Conservation (phyloP, 2,113 vertebrate species). For the Micronycteris hirsuta region DNA sequence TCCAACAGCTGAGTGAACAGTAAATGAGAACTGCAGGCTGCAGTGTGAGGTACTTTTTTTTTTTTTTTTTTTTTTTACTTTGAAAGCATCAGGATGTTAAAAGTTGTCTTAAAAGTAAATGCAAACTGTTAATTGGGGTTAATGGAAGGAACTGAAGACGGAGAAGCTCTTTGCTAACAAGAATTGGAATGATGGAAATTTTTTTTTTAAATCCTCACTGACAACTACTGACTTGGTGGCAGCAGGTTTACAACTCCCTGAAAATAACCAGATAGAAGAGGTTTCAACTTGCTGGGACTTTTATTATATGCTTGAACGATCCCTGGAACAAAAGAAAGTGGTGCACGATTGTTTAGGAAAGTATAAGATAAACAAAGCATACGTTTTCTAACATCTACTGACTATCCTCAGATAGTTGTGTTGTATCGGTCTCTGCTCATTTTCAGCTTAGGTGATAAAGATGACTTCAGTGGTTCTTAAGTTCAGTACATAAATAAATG, state of each 20-base stretch:
- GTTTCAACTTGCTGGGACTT: conserved; percentile 64
- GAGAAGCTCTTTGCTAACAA: conserved; percentile 25
- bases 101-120: conserved; percentile 42
- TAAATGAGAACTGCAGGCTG: neutral
- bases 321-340: conserved; percentile 64
- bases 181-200: conserved; percentile 8
- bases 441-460: conserved; percentile 54
- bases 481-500: conserved; percentile 70
- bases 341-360: conserved; percentile 61
- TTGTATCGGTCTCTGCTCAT: conserved; percentile 58
- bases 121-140: conserved; percentile 41
- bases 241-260: conserved; percentile 48
- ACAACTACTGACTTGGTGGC: conserved; percentile 54
- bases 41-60: neutral
- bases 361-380: conserved; percentile 65
- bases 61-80: neutral
- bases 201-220: conserved; percentile 16
- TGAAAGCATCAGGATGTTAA: conserved; percentile 30
- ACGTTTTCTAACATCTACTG: conserved; percentile 60
- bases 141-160: conserved; percentile 31
- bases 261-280: conserved; percentile 70
- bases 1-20: neutral
- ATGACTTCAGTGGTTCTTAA: conserved; percentile 58
- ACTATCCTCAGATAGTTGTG: conserved; percentile 47
- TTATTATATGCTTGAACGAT: conserved; percentile 66